Base-by-base conservation (phyloP, 2,888 invertebrate genomes). In the Panopea generosa region DNA sequence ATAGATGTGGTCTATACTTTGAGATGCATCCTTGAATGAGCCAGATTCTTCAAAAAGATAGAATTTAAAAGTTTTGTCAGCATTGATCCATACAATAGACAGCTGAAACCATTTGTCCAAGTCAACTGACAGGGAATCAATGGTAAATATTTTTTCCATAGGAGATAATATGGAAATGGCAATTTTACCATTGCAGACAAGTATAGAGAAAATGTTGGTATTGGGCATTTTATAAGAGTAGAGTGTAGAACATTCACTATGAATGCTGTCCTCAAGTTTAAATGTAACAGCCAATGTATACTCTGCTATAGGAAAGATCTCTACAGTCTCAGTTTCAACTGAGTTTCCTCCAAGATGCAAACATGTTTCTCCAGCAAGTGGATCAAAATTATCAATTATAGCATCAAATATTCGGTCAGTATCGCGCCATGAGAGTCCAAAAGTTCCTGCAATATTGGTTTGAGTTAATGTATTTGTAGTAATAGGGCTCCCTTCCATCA, bases 261-360 rank as follows among this genome's bases (percentile, higher is more conserved):
- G n/a, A 1, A 56, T 26, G 14, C 26, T 40, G 27, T 72, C 66
- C 22, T 75, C 70, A 18, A 82, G 33, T 49, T 77, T 81, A 67
- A 88, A 83, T n/a, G 83, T 83, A 2, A 87, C 56, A 22, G 87
- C 88, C 24, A 88, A 22, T 2, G 83, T 85, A 24, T 84, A 57
- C 18, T 84, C 84, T 43, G 73, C 53, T 47, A 69, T 69, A 29
- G 83, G 70, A 26, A 87, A 86, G 11, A 77, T 60, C 38, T 62
- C 49, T 16, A 87, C 55, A 1, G 62, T 38, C 0, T 76, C 77
- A 52, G 77, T 82, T 9, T 63, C 24, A 1, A 80, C 50, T 29
- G 77, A 68, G 18, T 81, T 70, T n/a, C 59, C 63, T 53, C 67
- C 27, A 14, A 82, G 65, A 18, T 45, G 53, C 3, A 87, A 50